Base-by-base conservation (phyloP, 2,113 vertebrate genomes). In the Psephotus haematonotus region DNA sequence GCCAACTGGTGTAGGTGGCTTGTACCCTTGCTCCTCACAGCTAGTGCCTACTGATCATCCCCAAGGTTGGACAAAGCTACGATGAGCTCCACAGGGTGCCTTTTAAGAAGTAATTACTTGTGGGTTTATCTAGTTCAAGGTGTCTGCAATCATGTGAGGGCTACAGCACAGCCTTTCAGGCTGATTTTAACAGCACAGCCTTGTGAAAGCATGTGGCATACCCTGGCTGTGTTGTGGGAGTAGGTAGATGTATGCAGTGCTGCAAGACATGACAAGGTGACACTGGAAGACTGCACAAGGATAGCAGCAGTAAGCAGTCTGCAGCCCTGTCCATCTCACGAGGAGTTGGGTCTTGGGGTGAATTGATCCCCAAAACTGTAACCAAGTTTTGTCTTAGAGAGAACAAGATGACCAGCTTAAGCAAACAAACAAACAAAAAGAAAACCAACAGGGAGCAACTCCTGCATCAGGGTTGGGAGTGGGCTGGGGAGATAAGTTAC, bases 61-160 rank as follows among this genome's bases (percentile, higher is more conserved):
- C 17, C 33, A 12, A 0, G 0, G 17, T 1, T 52, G 76, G 72
- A 52, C 24, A 39, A 77, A 20, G 50, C 60, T 41, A 11, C 1
- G 1, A 47, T 3, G 29, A 24, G 24, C 31, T 39, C 18, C 37
- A n/a, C 8, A 31, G 11, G 7, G 4, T 65, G 37, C 23, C 25
- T 49, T 47, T 47, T 17, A 74, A 27, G 29, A 76, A 77, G 49
- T 15, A 33, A 16, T 74, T 55, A 33, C 20, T 62, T 46, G 9
- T 23, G 31, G 11, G 22, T 64, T 85, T 79, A 67, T 28, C 47
- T 11, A 49, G 6, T 37, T 39, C 43, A 63, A 59, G 37, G 25
- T 24, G 41, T 23, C 22, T 59, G 53, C 50, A 70, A 0, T 27
- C 27, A 41, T 0, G 4, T 5, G 8, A 62, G 35, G 64, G 33